A percentile compares a stretch with the other conserved stretches of the same genome.
Evolutionary conservation across 2,888 invertebrate genomes (phyloP).

Genomic region (Poecilus cupreus): DNA sequence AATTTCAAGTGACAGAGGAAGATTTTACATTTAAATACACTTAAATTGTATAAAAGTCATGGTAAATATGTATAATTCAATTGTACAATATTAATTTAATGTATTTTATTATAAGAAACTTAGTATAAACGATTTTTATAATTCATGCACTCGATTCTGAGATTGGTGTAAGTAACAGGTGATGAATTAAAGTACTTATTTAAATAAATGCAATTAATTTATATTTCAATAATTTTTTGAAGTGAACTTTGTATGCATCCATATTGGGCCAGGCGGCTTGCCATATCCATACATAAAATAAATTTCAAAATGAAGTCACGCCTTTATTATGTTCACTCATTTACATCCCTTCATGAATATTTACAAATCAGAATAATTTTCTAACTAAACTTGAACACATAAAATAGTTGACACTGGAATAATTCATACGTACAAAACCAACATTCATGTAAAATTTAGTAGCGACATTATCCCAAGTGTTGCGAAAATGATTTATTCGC

Average conservation of each 20-base stretch:
- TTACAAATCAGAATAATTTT: slow-evolving; percentile 21
- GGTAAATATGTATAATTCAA: too few species aligned
- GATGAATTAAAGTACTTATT: too few species aligned
- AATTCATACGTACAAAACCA: slow-evolving; percentile 12
- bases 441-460: neutral
- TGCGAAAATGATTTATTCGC: slow-evolving; percentile 31
- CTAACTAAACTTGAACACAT: neutral
- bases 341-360: slow-evolving; percentile 39
- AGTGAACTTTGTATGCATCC: slow-evolving; percentile 8
- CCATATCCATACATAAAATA: slow-evolving; percentile 31
- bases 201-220: too few species aligned
- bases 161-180: too few species aligned
- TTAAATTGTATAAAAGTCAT: too few species aligned
- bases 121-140: too few species aligned
- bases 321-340: slow-evolving; percentile 36
- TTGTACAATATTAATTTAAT: too few species aligned
- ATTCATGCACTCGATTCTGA: too few species aligned
- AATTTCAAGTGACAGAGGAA: too few species aligned
- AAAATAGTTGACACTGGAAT: neutral
- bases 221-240: neutral
- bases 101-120: too few species aligned
- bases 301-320: slow-evolving; percentile 17
- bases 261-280: neutral
- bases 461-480: slow-evolving; percentile 7
- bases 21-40: too few species aligned